Conservation (phyloP, 2,888 invertebrate species). For the Cordilura impudica region DNA sequence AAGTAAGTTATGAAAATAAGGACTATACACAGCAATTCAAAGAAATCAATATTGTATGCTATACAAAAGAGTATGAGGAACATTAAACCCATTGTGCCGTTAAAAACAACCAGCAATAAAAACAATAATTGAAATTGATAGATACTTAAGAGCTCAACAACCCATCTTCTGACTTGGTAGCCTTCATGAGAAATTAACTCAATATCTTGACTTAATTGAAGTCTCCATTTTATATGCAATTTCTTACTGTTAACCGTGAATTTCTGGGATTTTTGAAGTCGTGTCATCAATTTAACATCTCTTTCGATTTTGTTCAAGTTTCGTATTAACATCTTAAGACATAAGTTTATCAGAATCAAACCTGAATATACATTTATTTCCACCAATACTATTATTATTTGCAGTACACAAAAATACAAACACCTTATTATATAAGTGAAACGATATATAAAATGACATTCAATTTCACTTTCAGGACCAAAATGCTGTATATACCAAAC, state of each 20-base stretch:
- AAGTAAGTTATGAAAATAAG: conserved; percentile 43
- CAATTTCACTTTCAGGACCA: too few species aligned
- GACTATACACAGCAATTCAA: background rate
- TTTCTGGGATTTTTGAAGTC: background rate
- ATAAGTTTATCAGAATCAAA: conserved; percentile 15
- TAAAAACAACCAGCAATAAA: conserved; percentile 63
- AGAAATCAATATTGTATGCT: background rate
- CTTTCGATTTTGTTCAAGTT: conserved; percentile 26
- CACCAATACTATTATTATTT: background rate
- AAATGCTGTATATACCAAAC: conserved; percentile 9
- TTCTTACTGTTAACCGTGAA: background rate
- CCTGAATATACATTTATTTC: conserved; percentile 39
- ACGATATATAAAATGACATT: background rate
- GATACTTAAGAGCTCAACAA: conserved; percentile 41
- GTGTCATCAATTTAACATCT: conserved; percentile 26
- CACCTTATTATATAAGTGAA: background rate
- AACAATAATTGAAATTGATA: conserved; percentile 63
- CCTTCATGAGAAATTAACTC: conserved; percentile 51
- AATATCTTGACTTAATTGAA: conserved; percentile 61
- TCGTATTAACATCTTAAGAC: background rate
- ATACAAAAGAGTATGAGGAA: conserved; percentile 63
- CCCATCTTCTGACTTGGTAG: conserved; percentile 48
- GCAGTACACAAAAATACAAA: background rate
- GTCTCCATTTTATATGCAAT: conserved; percentile 49
- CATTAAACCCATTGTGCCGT: conserved; percentile 52